Conservation (phyloP, 1,140 invertebrate genomes). For the Heterodera carotae region DNA sequence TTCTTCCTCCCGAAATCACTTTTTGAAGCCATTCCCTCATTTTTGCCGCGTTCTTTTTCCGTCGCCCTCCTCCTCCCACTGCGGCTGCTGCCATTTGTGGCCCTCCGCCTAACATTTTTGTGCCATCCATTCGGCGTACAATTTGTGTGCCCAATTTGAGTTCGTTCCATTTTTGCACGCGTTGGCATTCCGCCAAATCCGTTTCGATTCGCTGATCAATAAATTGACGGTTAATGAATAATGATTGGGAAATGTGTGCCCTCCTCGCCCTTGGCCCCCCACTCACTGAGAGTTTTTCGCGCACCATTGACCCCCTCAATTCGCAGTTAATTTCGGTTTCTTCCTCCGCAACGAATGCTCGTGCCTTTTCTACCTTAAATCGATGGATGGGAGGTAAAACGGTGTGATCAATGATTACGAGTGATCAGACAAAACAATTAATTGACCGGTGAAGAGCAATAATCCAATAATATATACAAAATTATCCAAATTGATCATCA, state of each 20-base stretch:
- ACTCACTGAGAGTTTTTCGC: not conserved
- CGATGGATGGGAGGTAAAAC: too few species aligned
- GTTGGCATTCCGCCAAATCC: not conserved
- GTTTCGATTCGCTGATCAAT: not conserved
- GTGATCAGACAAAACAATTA: too few species aligned
- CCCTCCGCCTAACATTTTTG: not conserved
- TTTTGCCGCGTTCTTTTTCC: not conserved
- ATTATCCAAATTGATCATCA: not conserved
- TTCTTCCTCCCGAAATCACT: not conserved
- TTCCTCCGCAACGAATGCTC: not conserved
- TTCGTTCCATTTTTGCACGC: constrained; percentile 6
- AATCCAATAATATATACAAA: too few species aligned
- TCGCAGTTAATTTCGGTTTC: not conserved
- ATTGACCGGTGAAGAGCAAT: too few species aligned
- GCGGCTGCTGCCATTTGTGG: too few species aligned
- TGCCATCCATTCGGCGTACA: not conserved
- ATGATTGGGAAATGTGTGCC: too few species aligned
- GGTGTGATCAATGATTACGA: too few species aligned
- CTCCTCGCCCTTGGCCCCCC: not conserved
- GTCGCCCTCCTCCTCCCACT: not conserved
- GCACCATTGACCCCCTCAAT: not conserved
- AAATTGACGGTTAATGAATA: not conserved
- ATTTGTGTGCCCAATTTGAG: constrained; percentile 8
- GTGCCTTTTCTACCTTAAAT: not conserved
- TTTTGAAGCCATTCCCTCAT: not conserved